Base-by-base conservation (phyloP, 2,797 vertebrate genomes). In the Acipenser ruthenus region DNA sequence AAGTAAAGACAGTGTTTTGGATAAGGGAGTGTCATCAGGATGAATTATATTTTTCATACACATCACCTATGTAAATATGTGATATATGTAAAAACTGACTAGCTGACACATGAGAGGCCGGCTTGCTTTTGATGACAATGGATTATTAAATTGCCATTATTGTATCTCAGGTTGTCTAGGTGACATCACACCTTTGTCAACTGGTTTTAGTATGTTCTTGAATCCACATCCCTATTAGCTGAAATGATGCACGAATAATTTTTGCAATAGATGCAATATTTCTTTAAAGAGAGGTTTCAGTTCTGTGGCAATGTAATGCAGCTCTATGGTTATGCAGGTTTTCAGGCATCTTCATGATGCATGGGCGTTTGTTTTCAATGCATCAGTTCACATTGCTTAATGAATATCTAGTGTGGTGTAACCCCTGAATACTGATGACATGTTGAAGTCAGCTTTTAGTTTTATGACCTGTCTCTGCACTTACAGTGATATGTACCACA, bases 401-500 rank as follows among this genome's bases (percentile, higher is more conserved):
- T 87, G 86, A 89, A 84, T 82, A 78, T 84, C 80, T 83, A 71
- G 83, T 83, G 82, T 81, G 78, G 79, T 83, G 80, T 81, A 87
- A 84, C 55, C 84, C 79, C 79, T 83, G 86, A 82, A 82, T 72
- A 70, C 73, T 83, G 83, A 84, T 86, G 87, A 84, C 84, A 84
- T 82, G 83, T 85, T 88, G 87, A 85, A 82, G 87, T 90, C 87
- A 87, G 86, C 86, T 88, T 88, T 87, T 88, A 84, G 88, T 83
- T 90, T 91, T 90, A 91, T 84, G 79, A 85, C 86, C 84, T 86
- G 83, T 84, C 80, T 79, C 84, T 85, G 83, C 84, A 90, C 86
- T 89, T 89, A 91, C 90, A 90, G 86, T 90, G 87, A 88, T 89
- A 87, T 87, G 88, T 84, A 84, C 86, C 89, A 87, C 87, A 84